phyloP scores from a whole-genome alignment of 2,797 vertebrate genomes.

The Scomberomorus guttatus region DNA sequence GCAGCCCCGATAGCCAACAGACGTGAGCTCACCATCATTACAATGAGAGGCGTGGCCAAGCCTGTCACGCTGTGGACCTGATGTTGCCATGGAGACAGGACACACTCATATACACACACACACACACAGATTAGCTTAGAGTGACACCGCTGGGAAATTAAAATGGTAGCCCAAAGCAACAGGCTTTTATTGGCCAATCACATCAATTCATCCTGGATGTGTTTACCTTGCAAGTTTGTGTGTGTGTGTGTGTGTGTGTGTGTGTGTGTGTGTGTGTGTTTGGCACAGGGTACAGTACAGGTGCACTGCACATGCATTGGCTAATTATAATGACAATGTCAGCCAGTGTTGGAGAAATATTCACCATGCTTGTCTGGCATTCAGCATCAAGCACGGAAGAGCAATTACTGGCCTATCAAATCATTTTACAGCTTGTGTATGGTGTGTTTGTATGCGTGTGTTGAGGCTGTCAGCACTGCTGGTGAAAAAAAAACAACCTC shows the following conservation, averaged over 20 bases:
- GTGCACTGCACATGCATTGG: slow-evolving; percentile 58
- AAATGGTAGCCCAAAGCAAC: slow-evolving; percentile 72
- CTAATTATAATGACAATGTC: slow-evolving; percentile 80
- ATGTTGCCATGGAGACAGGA: slow-evolving; percentile 80
- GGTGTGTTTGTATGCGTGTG: slow-evolving; percentile 28
- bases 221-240: slow-evolving; percentile 54
- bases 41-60: slow-evolving; percentile 77
- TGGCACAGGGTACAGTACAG: slow-evolving; percentile 55
- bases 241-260: slow-evolving; percentile 31
- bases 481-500: slow-evolving; percentile 5
- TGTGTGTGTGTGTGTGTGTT: slow-evolving; percentile 8
- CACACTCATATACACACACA: slow-evolving; percentile 56
- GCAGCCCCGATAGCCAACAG: slow-evolving; percentile 69
- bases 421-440: slow-evolving; percentile 59
- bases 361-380: slow-evolving; percentile 72
- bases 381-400: slow-evolving; percentile 50
- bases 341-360: slow-evolving; percentile 73
- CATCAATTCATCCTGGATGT: slow-evolving; percentile 55
- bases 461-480: slow-evolving; percentile 22
- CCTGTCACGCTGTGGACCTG: slow-evolving; percentile 55
- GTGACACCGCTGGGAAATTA: slow-evolving; percentile 80
- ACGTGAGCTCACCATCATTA: slow-evolving; percentile 80
- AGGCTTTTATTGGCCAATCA: slow-evolving; percentile 70
- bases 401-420: slow-evolving; percentile 79
- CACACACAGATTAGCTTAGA: slow-evolving; percentile 60